Base-by-base conservation (phyloP, 2,888 invertebrate species). In the Balanococcus diminutus region DNA sequence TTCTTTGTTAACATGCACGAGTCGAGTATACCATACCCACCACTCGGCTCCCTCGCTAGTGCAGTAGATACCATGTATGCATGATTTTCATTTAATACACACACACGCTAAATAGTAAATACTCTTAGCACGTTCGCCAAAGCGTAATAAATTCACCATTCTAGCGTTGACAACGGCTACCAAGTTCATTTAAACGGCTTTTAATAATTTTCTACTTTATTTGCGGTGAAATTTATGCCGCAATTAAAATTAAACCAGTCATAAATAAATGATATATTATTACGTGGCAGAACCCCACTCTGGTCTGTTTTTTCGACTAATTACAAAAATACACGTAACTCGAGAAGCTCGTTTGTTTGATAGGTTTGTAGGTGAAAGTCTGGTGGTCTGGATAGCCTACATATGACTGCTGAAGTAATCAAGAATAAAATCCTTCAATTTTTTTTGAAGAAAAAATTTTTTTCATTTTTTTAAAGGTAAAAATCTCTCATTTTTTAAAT, bases 241-340 rank as follows among this genome's bases (percentile, higher is more conserved):
- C 75, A 79, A 79, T 79, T 79, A 79, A 79, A 79, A 79, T 79
- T 79, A 79, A 79, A 79, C 75, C 19, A 79, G 32, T 79, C 75
- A 79, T 79, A 79, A 79, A 79, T 79, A 79, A 79, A 79, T 79
- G 36, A 79, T 79, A 79, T 79, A 79, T 79, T 79, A 79, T 79
- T 19, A 79, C 36, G 75, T 36, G 75, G 36, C 67, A 67, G 28
- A 28, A 16, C 67, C 16, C 28, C 67, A 67, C 28, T 28, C 67
- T 28, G 1, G 67, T 67, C 67, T 28, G 28, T 6, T 28, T 16
- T 67, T 67, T 28, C 16, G 11, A 67, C 67, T 67, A 67, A 67
- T 67, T 67, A 67, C 67, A 67, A 67, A 67, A 67, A 67, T 67
- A 67, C 67, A 67, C 67, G 67, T 67, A 67, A 67, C 67, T 28